Evolutionary conservation across 2,888 invertebrate species (phyloP).

Genomic region (Marronus borbonicus): DNA sequence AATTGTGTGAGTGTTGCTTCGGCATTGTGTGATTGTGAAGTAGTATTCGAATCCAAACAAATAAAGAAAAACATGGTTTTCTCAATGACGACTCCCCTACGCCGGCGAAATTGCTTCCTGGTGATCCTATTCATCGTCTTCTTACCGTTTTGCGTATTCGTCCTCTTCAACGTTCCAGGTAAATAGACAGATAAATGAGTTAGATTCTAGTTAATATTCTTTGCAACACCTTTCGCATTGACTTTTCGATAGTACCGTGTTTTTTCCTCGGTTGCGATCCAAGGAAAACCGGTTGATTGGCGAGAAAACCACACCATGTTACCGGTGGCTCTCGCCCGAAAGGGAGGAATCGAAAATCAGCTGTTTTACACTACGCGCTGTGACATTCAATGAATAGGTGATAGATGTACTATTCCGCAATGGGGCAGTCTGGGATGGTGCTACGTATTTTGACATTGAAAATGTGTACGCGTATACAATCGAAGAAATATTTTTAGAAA

Average conservation of each 20-base stretch:
- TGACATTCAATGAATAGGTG: not conserved
- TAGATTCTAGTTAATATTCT: not conserved
- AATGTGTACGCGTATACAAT: not conserved
- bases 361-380: constrained; percentile 16
- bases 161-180: constrained; percentile 73
- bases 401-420: not conserved
- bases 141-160: constrained; percentile 74
- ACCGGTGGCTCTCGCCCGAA: not conserved
- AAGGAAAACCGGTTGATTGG: constrained; percentile 22
- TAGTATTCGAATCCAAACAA: not conserved
- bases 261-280: not conserved
- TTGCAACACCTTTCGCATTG: not conserved
- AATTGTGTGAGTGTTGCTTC: constrained; percentile 30
- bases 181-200: constrained; percentile 52
- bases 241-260: not conserved
- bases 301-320: constrained; percentile 4
- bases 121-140: constrained; percentile 73
- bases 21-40: constrained; percentile 20
- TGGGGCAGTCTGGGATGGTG: not conserved
- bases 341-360: constrained; percentile 16
- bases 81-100: constrained; percentile 69
- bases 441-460: not conserved
- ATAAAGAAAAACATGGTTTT: constrained; percentile 22
- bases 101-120: constrained; percentile 75
- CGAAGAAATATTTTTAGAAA: not conserved